phyloP scores from a whole-genome alignment of 2,888 invertebrate genomes.

The Mesorhabditis belari region DNA sequence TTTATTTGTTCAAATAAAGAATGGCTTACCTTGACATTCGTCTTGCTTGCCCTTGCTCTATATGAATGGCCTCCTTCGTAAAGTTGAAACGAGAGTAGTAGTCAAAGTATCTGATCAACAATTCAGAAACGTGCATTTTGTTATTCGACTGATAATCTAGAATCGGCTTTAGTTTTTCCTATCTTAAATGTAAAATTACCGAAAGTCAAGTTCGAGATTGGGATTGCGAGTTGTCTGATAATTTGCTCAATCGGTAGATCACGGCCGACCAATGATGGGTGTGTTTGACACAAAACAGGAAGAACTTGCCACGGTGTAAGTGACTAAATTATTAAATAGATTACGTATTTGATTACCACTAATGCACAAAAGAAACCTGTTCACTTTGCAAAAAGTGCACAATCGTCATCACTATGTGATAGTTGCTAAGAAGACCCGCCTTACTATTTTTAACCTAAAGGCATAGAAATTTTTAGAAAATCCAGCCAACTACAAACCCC shows the following conservation, averaged over 20 bases:
- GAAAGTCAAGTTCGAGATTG: not conserved
- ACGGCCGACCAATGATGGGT: conserved; percentile 21
- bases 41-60: conserved; percentile 24
- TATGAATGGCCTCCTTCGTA: conserved; percentile 26
- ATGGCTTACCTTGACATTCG: conserved; percentile 6
- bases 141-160: conserved; percentile 35
- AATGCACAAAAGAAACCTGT: conserved; percentile 16
- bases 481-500: not conserved
- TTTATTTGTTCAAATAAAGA: not conserved
- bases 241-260: conserved; percentile 19
- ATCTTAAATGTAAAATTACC: not conserved
- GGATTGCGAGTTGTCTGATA: conserved; percentile 6
- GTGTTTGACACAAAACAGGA: conserved; percentile 35
- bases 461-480: not conserved
- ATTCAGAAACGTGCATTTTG: conserved; percentile 29
- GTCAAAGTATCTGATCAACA: conserved; percentile 39
- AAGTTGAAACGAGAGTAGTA: conserved; percentile 34
- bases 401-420: conserved; percentile 37
- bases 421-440: conserved; percentile 39
- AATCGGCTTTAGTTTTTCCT: not conserved
- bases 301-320: conserved; percentile 35
- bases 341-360: not conserved
- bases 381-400: conserved; percentile 45
- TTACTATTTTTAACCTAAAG: conserved; percentile 34
- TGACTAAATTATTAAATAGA: conserved; percentile 9